Conservation (phyloP, 2,113 vertebrate species). For the Forbesichthys agassizii region DNA sequence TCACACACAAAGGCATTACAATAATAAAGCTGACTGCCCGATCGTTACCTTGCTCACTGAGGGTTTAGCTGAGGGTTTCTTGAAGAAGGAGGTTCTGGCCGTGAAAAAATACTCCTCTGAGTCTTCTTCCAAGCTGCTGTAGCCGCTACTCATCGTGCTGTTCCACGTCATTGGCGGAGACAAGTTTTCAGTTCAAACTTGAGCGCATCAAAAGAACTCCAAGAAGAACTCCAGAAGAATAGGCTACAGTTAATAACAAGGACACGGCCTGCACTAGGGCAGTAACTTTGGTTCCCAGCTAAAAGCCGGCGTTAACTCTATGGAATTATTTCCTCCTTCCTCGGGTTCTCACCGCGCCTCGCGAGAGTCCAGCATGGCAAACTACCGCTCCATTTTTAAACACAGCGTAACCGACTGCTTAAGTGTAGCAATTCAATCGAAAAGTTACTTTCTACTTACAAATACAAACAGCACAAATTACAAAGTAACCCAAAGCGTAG, state of each 20-base stretch:
- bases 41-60: conserved; percentile 77
- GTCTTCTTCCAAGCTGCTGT: conserved; percentile 96
- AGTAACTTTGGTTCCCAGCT: no score
- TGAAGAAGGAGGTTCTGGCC: conserved; percentile 94
- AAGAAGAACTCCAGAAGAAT: background rate
- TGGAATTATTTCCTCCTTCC: conserved; percentile 40
- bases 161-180: conserved; percentile 82
- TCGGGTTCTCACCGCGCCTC: no score
- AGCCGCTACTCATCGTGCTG: conserved; percentile 97
- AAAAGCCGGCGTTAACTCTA: background rate
- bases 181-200: conserved; percentile 50
- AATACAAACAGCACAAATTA: no score
- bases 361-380: no score
- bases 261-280: background rate
- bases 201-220: conserved; percentile 53
- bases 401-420: no score
- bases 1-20: background rate
- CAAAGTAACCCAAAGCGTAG: no score
- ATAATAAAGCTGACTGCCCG: background rate
- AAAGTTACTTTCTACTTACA: no score
- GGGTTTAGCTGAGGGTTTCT: conserved; percentile 83
- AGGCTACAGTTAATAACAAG: background rate
- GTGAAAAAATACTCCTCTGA: conserved; percentile 97
- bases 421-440: no score
- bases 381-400: no score